A percentile compares a stretch with the other conserved stretches of the same genome.
These are phyloP conservation scores for Cremastinae sp. DNA, from an alignment of 2,888 invertebrate genomes.

Conservation along the genomic window DNA sequence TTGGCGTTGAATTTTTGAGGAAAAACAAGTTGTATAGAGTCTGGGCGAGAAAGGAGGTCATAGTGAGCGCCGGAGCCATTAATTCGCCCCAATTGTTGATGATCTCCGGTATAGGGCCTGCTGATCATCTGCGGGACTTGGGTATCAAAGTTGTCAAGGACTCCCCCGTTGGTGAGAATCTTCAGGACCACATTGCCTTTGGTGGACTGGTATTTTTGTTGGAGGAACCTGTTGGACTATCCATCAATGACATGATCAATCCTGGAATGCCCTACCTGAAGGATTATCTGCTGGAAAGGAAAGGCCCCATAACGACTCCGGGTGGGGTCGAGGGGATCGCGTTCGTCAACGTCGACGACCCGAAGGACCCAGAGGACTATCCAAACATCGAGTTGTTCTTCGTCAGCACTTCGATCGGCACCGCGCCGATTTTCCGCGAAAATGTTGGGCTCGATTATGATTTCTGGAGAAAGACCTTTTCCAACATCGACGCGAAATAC, in stretches of 20 bases:
- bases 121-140: conserved; percentile 82
- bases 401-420: conserved; percentile 83
- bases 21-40: conserved; percentile 81
- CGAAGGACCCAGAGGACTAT: conserved; percentile 82
- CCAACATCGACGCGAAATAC: conserved; percentile 80
- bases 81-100: conserved; percentile 94
- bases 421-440: conserved; percentile 82
- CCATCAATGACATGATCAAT: conserved; percentile 53
- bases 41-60: conserved; percentile 88
- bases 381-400: conserved; percentile 88
- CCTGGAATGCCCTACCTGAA: conserved; percentile 58
- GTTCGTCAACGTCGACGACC: conserved; percentile 83
- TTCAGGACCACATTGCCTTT: conserved; percentile 85
- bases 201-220: conserved; percentile 82
- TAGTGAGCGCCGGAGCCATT: conserved; percentile 92
- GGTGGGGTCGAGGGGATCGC: conserved; percentile 84
- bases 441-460: conserved; percentile 83
- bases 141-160: conserved; percentile 83
- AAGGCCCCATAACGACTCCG: conserved; percentile 82
- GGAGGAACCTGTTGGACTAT: conserved; percentile 79
- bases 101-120: conserved; percentile 88
- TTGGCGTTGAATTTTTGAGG: conserved; percentile 86
- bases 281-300: conserved; percentile 68
- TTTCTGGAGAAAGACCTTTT: conserved; percentile 83
- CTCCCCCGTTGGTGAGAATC: conserved; percentile 84